A percentile compares a stretch with the other conserved stretches of the same genome.
These are phyloP conservation scores for Lucilia cuprina DNA, from an alignment of 1,140 invertebrate species.

Conservation along the genomic window DNA sequence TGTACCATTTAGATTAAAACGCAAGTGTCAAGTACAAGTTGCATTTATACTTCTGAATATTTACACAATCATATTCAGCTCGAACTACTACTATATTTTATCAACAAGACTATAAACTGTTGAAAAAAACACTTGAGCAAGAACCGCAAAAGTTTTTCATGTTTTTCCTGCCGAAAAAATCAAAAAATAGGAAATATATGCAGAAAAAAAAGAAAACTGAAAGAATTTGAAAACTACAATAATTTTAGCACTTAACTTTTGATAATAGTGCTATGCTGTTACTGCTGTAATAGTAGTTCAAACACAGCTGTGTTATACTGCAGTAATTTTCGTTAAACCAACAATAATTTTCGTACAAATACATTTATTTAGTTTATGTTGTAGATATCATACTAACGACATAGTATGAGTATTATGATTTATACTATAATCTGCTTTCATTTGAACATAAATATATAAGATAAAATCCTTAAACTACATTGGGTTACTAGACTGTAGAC, in stretches of 20 bases:
- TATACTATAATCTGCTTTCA: too few relatives aligned
- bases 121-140: background rate
- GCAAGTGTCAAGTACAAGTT: slow-evolving; percentile 17
- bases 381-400: background rate
- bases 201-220: background rate
- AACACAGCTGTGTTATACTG: background rate
- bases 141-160: background rate
- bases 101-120: background rate
- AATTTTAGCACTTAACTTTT: slow-evolving; percentile 7
- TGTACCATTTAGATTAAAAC: background rate
- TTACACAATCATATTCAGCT: background rate
- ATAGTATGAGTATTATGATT: too few relatives aligned
- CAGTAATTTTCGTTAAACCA: background rate
- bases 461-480: background rate
- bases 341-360: background rate
- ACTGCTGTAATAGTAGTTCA: background rate
- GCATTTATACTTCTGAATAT: background rate
- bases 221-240: background rate
- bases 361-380: background rate
- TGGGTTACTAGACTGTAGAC: too few relatives aligned
- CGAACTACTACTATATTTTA: background rate
- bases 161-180: background rate
- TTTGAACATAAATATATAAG: too few relatives aligned
- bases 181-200: background rate
- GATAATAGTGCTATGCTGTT: background rate